These are phyloP conservation scores for Xylota sylvarum DNA, from an alignment of 2,888 invertebrate species.

Conservation along the genomic window DNA sequence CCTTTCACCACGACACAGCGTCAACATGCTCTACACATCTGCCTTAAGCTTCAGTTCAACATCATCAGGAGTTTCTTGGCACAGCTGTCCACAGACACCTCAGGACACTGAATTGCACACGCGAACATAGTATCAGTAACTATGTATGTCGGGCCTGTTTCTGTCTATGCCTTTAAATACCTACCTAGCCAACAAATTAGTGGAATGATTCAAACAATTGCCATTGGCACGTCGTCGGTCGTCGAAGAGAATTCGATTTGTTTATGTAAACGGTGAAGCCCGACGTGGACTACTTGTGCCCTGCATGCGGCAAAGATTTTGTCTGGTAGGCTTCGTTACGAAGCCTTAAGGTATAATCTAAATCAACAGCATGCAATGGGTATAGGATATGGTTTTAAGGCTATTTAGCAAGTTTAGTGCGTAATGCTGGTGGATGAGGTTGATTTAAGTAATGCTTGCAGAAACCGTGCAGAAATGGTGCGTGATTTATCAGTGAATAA, in stretches of 20 bases:
- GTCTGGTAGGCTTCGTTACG: not conserved
- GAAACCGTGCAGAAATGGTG: not conserved
- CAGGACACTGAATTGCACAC: slow-evolving; percentile 18
- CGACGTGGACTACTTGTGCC: slow-evolving; percentile 16
- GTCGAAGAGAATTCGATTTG: slow-evolving; percentile 27
- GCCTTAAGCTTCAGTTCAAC: slow-evolving; percentile 49
- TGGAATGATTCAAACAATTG: slow-evolving; percentile 9
- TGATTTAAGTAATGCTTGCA: not conserved
- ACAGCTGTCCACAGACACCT: slow-evolving; percentile 28
- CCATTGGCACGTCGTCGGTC: slow-evolving; percentile 20
- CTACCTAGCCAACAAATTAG: not conserved
- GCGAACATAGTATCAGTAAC: slow-evolving; percentile 25
- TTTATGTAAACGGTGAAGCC: slow-evolving; percentile 24
- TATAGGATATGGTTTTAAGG: not conserved
- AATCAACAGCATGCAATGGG: not conserved
- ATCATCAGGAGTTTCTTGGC: slow-evolving; percentile 20
- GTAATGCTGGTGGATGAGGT: slow-evolving; percentile 24
- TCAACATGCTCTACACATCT: slow-evolving; percentile 49
- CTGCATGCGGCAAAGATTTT: not conserved
- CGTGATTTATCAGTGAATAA: not conserved
- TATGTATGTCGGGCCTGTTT: slow-evolving; percentile 29
- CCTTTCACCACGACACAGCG: slow-evolving; percentile 41
- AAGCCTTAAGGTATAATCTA: not conserved
- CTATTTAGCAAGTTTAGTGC: not conserved
- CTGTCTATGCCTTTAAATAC: slow-evolving; percentile 1